Evolutionary conservation across 2,888 invertebrate genomes (phyloP).

Genomic region (Tanytarsus gracilentus): DNA sequence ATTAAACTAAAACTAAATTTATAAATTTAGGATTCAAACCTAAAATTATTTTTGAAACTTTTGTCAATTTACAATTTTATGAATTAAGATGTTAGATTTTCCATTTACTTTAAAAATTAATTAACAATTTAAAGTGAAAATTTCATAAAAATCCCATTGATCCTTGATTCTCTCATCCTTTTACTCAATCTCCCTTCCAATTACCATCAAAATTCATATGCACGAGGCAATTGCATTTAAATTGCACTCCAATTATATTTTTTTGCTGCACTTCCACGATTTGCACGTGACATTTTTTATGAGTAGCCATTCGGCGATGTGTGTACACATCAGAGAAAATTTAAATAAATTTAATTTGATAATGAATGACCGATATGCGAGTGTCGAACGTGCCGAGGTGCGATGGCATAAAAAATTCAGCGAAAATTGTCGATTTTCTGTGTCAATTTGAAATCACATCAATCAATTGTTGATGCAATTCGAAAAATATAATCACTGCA

Average conservation of each 20-base stretch:
- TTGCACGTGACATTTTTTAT: conserved; percentile 20
- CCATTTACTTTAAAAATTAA: too few species aligned
- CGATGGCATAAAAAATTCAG: background rate
- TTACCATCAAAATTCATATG: background rate
- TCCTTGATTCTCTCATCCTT: background rate
- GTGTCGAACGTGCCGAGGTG: background rate
- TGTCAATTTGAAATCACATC: conserved; percentile 10
- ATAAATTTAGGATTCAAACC: too few species aligned
- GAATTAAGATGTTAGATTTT: too few species aligned
- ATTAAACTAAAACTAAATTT: too few species aligned
- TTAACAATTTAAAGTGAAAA: too few species aligned
- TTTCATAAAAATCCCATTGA: too few species aligned
- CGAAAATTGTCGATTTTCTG: background rate
- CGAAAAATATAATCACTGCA: conserved; percentile 28
- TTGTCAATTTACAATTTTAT: too few species aligned
- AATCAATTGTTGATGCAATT: conserved; percentile 16
- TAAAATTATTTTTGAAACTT: too few species aligned
- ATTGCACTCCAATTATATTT: conserved; percentile 8
- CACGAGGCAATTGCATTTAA: background rate
- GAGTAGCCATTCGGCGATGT: too few species aligned
- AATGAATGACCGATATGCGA: background rate
- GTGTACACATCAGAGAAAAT: background rate
- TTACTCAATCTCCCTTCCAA: background rate
- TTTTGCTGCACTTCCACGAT: background rate
- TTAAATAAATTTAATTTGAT: conserved; percentile 3